Evolutionary conservation across 30 jellyfish, hydroid and myxozoan genomes (phyloP), one percentile per base, ranked within the genome.

Genomic region (Aurelia sp.): DNA sequence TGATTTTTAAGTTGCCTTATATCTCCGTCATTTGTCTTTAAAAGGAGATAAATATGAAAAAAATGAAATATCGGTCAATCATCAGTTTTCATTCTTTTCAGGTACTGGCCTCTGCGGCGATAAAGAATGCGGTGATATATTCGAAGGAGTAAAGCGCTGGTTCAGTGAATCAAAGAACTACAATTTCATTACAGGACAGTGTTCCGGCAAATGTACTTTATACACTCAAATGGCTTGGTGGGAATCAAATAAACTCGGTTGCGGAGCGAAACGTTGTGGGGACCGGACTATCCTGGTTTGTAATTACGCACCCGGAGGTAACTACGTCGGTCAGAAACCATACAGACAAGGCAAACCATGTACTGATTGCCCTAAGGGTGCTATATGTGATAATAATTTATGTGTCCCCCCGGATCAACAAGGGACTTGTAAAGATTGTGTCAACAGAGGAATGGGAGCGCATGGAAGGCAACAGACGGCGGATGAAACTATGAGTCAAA

Each of bases 301-400:
- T 72, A 94, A 94, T 75, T 94, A 94, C 71, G 97, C 97, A 12
- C 99, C 99, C 24, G 99, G 99, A 60, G 99, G 99, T n/a, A 94
- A 94, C 80, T 86, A 88, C 78, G 98, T 94, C 19, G 98, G 98
- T 9, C 97, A 94, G 85, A 69, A 90, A 55, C 99, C 99, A 4
- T 94, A 94, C 79, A 80, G 83, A 52, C 82, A 86, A 2, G 99
- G 99, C 48, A 88, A 85, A 76, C 81, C 97, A 21, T 94, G 99
- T 70, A 60, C 81, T 40, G 96, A 92, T 16, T 94, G 99, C 67
- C 99, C 99, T 3, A 86, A 82, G 40, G 95, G 90, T 16, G 60
- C 88, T 38, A 58, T 76, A 24, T 93, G 98, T 68, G 98, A 93
- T 67, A 94, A 93, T 77, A 83, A 88, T 24, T 52, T 93, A 40